Evolutionary conservation across 2,113 vertebrate genomes (phyloP).

Genomic region (Pollachius pollachius): DNA sequence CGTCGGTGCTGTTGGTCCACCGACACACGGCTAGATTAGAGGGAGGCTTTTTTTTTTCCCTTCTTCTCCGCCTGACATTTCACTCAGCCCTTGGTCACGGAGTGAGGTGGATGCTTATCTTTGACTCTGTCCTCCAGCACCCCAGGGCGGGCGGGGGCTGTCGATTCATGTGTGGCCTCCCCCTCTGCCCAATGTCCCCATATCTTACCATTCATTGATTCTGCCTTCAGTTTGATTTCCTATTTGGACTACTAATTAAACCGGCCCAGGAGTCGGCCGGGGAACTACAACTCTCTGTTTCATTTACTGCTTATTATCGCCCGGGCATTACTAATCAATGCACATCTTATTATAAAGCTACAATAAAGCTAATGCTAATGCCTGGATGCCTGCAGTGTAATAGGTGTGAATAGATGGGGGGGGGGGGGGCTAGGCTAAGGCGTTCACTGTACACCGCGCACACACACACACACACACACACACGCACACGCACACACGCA

Average conservation of each 20-base stretch:
- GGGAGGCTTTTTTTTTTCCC: not conserved
- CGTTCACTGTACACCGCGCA: no score
- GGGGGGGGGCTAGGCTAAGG: not conserved
- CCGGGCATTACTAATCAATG: slow-evolving; percentile 55
- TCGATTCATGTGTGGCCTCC: no score
- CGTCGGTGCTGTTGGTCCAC: no score
- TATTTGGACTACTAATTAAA: slow-evolving; percentile 65
- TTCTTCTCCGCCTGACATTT: not conserved
- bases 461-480: no score
- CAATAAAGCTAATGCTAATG: slow-evolving; percentile 29
- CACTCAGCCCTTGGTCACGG: slow-evolving; percentile 17
- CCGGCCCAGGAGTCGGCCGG: slow-evolving; percentile 26
- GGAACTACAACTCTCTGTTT: slow-evolving; percentile 39
- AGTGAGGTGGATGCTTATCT: slow-evolving; percentile 16
- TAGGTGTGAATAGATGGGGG: slow-evolving; percentile 24
- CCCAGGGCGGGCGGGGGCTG: not conserved
- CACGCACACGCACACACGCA: not conserved
- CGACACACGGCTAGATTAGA: no score
- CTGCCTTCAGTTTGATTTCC: slow-evolving; percentile 57
- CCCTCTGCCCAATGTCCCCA: not conserved
- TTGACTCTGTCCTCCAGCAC: slow-evolving; percentile 19
- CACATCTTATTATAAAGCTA: slow-evolving; percentile 40
- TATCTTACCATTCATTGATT: slow-evolving; percentile 53
- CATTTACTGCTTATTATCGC: slow-evolving; percentile 52
- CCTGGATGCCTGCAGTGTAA: slow-evolving; percentile 28